These are phyloP conservation scores for Poicephalus gulielmi DNA, from an alignment of 2,113 vertebrate species.

Conservation along the genomic window DNA sequence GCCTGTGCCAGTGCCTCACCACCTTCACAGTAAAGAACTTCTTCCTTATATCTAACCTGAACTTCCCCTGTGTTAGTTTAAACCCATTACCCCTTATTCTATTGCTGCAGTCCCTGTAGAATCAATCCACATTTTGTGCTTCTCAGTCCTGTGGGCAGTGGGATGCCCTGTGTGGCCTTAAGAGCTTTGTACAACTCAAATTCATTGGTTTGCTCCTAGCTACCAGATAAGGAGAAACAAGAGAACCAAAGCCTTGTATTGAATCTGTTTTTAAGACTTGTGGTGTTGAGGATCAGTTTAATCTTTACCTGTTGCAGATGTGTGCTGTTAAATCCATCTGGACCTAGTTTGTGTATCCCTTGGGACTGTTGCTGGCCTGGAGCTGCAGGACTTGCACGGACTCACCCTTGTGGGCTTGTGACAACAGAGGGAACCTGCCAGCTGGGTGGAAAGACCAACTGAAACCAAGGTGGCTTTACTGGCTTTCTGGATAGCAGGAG, in stretches of 20 bases:
- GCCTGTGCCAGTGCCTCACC: not conserved
- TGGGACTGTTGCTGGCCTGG: not conserved
- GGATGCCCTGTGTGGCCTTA: not conserved
- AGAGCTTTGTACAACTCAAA: not conserved
- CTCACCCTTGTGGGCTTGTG: not conserved
- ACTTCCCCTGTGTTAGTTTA: not conserved
- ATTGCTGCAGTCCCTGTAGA: not conserved
- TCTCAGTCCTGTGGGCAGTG: fast-evolving
- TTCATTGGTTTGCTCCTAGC: not conserved
- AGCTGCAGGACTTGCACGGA: not conserved
- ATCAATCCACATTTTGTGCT: not conserved
- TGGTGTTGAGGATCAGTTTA: not conserved
- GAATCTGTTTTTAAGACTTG: not conserved
- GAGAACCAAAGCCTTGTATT: fast-evolving
- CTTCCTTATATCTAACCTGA: no score
- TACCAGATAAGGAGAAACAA: not conserved
- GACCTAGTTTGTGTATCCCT: not conserved
- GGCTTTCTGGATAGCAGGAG: not conserved
- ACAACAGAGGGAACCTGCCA: not conserved
- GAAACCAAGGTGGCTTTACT: not conserved
- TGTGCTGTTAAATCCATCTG: not conserved
- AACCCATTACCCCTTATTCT: not conserved
- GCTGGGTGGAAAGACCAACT: not conserved
- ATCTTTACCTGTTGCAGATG: not conserved
- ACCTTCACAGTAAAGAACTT: not conserved